Base-by-base conservation (phyloP, 2,888 invertebrate species). In the Hirudinaria manillensis region DNA sequence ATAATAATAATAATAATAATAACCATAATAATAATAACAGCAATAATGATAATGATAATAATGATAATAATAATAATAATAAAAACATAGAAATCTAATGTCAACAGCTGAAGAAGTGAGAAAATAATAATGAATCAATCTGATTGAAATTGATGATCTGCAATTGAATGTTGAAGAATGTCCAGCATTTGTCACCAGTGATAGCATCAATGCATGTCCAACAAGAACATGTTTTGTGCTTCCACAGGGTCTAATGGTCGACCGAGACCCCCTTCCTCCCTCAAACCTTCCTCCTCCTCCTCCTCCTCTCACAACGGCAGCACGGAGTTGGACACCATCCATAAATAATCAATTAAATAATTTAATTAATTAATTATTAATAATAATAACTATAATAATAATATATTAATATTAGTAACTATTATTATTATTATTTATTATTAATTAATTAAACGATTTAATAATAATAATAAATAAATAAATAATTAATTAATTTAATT, bases 61-160 rank as follows among this genome's bases (percentile, higher is more conserved):
- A 70, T 70, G 36, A 70, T 70, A 70, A 70, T 70, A 70, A 2
- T 70, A 70, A 70, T 70, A 70, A 70, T 70, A 70, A 68, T 3
- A 29, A 68, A 2, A 32, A 68, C 10, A 29, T 38, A 21, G 34
- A 32, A 0, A 68, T 16, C 3, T 38, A 13, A 21, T 32, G 34
- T 2, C n/a, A 16, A 24, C 32, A 7, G 36, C 36, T 36, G 36
- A 36, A 36, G 36, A 36, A 36, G 4, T 45, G 45, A 45, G 13
- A 16, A 45, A 1, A 7, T 16, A 45, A 38, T 45, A 45, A 45
- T 45, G 4, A 45, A 6, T 53, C 2, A 45, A 6, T 53, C 2
- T 21, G 32, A 29, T 53, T 72, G 72, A 6, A 70, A 51, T 32
- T 27, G 70, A 38, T 51, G 21, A n/a, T 16, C n/a, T 21, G n/a